Evolutionary conservation across 2,113 vertebrate species (phyloP).

Genomic region (Gambusia affinis): DNA sequence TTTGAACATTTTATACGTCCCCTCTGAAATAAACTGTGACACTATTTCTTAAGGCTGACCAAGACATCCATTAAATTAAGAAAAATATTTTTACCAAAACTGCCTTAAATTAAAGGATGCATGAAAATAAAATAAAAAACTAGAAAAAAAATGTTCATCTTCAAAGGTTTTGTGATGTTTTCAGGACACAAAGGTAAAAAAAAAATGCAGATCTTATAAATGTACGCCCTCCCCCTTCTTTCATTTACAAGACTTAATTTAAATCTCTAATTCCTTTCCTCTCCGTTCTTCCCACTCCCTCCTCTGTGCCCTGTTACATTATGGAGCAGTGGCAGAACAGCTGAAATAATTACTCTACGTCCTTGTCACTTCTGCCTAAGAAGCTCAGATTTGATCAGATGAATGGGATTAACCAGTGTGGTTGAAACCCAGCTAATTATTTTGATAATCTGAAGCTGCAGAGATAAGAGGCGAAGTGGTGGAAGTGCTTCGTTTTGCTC

Average conservation of each 20-base stretch:
- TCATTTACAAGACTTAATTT: constrained; percentile 19
- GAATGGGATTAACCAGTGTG: constrained; percentile 48
- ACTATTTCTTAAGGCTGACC: background rate
- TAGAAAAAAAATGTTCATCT: background rate
- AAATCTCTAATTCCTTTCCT: constrained; percentile 12
- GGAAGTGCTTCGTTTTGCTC: constrained; percentile 34
- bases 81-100: background rate
- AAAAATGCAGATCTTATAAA: background rate
- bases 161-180: background rate
- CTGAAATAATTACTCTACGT: constrained; percentile 61
- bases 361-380: constrained; percentile 61
- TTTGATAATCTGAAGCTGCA: constrained; percentile 55
- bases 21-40: no score
- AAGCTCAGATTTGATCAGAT: constrained; percentile 60
- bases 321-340: constrained; percentile 47
- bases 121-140: no score
- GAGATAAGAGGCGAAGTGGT: constrained; percentile 39
- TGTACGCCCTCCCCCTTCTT: background rate
- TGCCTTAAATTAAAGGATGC: background rate
- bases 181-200: background rate
- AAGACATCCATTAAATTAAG: no score
- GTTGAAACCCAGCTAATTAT: constrained; percentile 59
- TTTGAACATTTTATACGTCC: no score
- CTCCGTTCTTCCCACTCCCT: background rate
- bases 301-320: constrained; percentile 47